phyloP scores from a whole-genome alignment of 2,888 invertebrate species.

The Kuschelorhynchus macadamiae region DNA sequence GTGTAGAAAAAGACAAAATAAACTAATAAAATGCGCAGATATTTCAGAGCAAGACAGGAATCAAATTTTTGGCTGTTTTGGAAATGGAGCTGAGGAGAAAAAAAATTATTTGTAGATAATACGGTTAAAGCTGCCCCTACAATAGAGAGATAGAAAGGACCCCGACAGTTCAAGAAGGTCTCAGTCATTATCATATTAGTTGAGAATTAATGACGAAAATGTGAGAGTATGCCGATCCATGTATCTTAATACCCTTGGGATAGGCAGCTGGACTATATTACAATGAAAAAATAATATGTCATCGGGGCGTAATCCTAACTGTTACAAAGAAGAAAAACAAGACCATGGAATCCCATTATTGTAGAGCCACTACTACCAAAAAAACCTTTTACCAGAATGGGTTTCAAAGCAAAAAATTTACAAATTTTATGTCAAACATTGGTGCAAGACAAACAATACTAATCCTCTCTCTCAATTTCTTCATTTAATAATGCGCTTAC shows the following conservation, averaged over 20 bases:
- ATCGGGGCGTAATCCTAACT: too few relatives aligned
- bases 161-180: slow-evolving; percentile 19
- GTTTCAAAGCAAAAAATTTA: too few relatives aligned
- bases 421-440: too few relatives aligned
- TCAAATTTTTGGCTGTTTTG: slow-evolving; percentile 30
- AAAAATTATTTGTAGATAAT: slow-evolving; percentile 31
- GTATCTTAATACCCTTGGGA: slow-evolving; percentile 24
- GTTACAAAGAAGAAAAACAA: too few relatives aligned
- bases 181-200: slow-evolving; percentile 29
- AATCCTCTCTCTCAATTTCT: too few relatives aligned
- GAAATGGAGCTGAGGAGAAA: slow-evolving; percentile 35
- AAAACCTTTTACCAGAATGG: too few relatives aligned
- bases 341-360: too few relatives aligned
- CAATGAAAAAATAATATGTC: slow-evolving; percentile 29
- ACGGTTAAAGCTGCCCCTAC: slow-evolving; percentile 14
- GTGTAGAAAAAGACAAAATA: slow-evolving; percentile 13
- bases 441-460: too few relatives aligned
- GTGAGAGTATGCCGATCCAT: slow-evolving; percentile 35
- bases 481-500: too few relatives aligned
- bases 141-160: slow-evolving; percentile 25
- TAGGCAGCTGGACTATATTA: slow-evolving; percentile 20
- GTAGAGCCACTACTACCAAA: too few relatives aligned
- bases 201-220: slow-evolving; percentile 19
- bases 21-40: slow-evolving; percentile 9
- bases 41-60: slow-evolving; percentile 20